Conservation (phyloP, 2,888 invertebrate genomes). For the Conus canariensis region DNA sequence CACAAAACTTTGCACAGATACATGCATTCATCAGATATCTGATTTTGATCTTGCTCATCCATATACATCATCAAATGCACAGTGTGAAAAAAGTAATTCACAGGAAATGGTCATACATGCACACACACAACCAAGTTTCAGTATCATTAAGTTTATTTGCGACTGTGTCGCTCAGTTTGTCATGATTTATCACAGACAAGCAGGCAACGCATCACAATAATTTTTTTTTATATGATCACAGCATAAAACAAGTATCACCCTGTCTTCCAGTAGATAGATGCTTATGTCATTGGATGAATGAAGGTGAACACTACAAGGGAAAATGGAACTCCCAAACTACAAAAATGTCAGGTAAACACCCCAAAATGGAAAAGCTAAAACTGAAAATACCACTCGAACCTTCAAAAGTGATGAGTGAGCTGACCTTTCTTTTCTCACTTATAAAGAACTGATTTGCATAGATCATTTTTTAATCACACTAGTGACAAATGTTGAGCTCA, state of each 20-base stretch:
- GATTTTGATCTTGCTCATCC: no score
- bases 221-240: background rate
- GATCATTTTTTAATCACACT: no score
- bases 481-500: no score
- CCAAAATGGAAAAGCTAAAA: no score
- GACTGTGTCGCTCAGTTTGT: background rate
- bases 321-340: no score
- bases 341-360: no score
- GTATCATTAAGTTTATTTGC: background rate
- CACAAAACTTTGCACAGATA: background rate
- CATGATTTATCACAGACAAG: slow-evolving; percentile 18
- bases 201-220: background rate
- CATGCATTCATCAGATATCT: background rate
- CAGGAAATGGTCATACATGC: background rate
- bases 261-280: background rate
- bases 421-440: no score
- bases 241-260: background rate
- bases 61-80: background rate
- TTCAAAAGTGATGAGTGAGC: no score
- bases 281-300: background rate
- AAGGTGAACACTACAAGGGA: background rate
- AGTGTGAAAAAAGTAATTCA: background rate
- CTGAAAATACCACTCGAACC: no score
- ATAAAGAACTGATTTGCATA: no score
- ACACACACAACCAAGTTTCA: no score